Evolutionary conservation across 1,140 invertebrate genomes (phyloP).

Genomic region (Acromyrmex charruanus): DNA sequence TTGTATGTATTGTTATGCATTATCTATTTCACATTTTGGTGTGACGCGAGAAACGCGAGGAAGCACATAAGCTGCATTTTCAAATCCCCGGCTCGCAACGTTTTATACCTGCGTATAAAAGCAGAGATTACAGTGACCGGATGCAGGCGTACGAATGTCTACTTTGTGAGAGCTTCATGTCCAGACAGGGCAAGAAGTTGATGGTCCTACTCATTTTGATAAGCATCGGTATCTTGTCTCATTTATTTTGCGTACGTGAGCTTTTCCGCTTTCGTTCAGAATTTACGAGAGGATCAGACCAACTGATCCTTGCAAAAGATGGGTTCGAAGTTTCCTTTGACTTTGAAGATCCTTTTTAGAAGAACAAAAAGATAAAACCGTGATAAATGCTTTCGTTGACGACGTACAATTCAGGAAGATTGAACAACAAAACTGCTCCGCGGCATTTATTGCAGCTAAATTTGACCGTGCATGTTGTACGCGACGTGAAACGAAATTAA

Average conservation of each 20-base stretch:
- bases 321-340: not conserved
- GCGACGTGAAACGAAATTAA: slow-evolving; percentile 40
- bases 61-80: slow-evolving; percentile 44
- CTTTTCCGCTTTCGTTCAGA: not conserved
- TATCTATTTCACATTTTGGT: slow-evolving; percentile 26
- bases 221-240: slow-evolving; percentile 33
- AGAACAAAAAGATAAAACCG: not conserved
- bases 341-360: not conserved
- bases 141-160: slow-evolving; percentile 23
- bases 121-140: not conserved
- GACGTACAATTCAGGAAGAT: not conserved
- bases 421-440: not conserved
- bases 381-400: not conserved
- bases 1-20: slow-evolving; percentile 35
- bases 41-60: slow-evolving; percentile 1
- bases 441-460: not conserved
- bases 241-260: slow-evolving; percentile 24
- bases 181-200: not conserved
- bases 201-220: not conserved
- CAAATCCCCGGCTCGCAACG: slow-evolving; percentile 18
- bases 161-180: not conserved
- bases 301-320: not conserved
- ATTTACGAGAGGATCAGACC: slow-evolving; percentile 22
- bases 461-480: slow-evolving; percentile 16
- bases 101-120: slow-evolving; percentile 37